These are phyloP conservation scores for Chironomus tentans DNA, from an alignment of 2,888 invertebrate species.

Conservation along the genomic window DNA sequence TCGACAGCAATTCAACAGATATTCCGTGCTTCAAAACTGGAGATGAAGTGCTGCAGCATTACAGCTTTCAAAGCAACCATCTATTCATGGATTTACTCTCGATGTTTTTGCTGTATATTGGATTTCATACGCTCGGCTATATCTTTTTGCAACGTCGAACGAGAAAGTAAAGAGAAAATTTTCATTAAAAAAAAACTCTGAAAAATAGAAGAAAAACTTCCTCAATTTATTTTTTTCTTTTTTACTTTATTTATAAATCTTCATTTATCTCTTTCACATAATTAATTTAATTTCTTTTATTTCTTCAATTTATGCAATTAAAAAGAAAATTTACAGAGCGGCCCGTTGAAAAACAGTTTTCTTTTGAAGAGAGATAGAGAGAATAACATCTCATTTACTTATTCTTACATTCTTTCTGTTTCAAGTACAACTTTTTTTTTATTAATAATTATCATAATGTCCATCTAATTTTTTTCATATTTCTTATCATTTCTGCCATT, in stretches of 20 bases:
- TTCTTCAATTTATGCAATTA: background rate
- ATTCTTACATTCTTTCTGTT: background rate
- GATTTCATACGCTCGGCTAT: constrained; percentile 63
- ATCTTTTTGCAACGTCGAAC: constrained; percentile 56
- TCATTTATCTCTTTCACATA: constrained; percentile 2
- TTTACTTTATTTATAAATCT: constrained; percentile 9
- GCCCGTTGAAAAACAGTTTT: background rate
- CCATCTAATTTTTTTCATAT: background rate
- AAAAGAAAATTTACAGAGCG: constrained; percentile 4
- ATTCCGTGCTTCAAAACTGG: constrained; percentile 66
- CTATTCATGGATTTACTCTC: constrained; percentile 57
- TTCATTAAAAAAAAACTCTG: no score
- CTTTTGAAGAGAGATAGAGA: background rate
- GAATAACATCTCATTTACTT: background rate
- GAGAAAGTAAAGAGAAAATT: constrained; percentile 34
- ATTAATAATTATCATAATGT: background rate
- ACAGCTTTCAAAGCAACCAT: constrained; percentile 57
- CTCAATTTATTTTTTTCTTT: background rate
- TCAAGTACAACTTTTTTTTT: background rate
- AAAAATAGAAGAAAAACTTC: background rate
- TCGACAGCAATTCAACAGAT: constrained; percentile 47
- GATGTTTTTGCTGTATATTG: constrained; percentile 53
- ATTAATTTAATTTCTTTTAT: constrained; percentile 1
- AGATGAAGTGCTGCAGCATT: constrained; percentile 59
- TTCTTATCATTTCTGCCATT: background rate